Base-by-base conservation (phyloP, 1,140 invertebrate genomes). In the Zaprionus gabonicus region DNA sequence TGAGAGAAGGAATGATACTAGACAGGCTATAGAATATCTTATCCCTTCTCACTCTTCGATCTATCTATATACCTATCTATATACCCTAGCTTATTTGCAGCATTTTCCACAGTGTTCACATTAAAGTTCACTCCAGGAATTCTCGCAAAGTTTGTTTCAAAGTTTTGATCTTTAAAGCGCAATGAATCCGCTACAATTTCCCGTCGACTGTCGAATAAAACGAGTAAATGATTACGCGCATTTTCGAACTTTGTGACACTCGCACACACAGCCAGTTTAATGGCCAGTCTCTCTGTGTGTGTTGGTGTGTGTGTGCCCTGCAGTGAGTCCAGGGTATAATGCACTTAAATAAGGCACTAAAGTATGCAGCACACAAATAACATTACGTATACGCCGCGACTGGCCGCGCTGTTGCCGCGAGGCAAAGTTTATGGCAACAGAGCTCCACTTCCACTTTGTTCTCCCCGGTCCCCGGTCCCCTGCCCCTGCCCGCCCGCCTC, bases 311-410 rank as follows among this genome's bases (percentile, higher is more conserved):
- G 55, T 58, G 58, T 31, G 28, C 41, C 41, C 15, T 44, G n/a
- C 41, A 44, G 15, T 44, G 41, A n/a, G n/a, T 46, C 46, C 58
- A 36, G 58, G 58, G 38, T 60, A 65, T 44, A 59, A 64, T 81
- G 74, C 80, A 84, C 84, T 81, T 81, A 81, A 83, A 81, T 81
- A 80, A 75, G 70, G 78, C 82, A 78, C 74, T 70, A 85, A 85
- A 81, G 82, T 78, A 71, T 78, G 78, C 81, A 71, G 65, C 72
- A 81, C 31, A 76, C 70, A 84, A 85, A 85, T 68, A 60, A 65
- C 78, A 84, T 84, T 85, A 85, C 74, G 82, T 85, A 84, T 84
- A 81, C 82, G 81, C 69, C 74, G 20, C 17, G 34, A 20, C 59
- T 62, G 41, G 59, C 17, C 20, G 41, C 15, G 56, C 34, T 69